Conservation (phyloP, 2,797 vertebrate genomes). For the Acridotheres tristis region DNA sequence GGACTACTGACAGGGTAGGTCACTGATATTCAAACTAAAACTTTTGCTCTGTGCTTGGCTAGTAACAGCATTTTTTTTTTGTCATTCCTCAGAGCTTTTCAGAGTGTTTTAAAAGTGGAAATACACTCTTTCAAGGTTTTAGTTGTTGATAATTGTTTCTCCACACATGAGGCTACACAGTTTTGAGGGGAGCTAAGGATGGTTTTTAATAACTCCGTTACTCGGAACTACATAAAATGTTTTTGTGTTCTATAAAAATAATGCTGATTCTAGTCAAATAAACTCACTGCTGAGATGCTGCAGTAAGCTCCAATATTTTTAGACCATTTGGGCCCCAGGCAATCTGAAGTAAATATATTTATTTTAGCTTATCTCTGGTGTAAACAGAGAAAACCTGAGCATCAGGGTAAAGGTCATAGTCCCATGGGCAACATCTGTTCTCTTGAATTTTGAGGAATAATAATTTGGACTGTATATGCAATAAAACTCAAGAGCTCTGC, state of each 20-base stretch:
- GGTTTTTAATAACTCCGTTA: neutral
- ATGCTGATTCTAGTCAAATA: conserved; percentile 38
- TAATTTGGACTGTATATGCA: neutral
- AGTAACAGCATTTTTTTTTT: neutral
- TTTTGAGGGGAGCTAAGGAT: neutral
- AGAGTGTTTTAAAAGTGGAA: neutral
- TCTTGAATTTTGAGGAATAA: conserved; percentile 34
- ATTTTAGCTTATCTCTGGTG: conserved; percentile 28
- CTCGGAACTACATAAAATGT: neutral
- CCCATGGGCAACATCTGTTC: neutral
- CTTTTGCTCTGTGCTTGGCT: neutral
- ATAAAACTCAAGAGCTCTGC: neutral
- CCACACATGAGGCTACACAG: neutral
- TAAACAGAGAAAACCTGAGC: conserved; percentile 59
- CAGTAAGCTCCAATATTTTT: conserved; percentile 40
- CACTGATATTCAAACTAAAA: neutral
- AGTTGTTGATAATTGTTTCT: conserved; percentile 17
- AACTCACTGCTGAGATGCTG: conserved; percentile 10
- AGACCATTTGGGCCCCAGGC: conserved; percentile 34
- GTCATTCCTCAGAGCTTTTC: neutral
- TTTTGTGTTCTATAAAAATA: conserved; percentile 30
- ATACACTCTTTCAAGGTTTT: neutral
- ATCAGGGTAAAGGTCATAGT: conserved; percentile 52
- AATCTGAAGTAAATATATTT: conserved; percentile 51
- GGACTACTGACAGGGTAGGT: neutral